Percentiles rank a stretch among this genome's conserved stretches.
Evolutionary conservation across 2,888 invertebrate species (phyloP).

Genomic region (Diabrotica balteata): DNA sequence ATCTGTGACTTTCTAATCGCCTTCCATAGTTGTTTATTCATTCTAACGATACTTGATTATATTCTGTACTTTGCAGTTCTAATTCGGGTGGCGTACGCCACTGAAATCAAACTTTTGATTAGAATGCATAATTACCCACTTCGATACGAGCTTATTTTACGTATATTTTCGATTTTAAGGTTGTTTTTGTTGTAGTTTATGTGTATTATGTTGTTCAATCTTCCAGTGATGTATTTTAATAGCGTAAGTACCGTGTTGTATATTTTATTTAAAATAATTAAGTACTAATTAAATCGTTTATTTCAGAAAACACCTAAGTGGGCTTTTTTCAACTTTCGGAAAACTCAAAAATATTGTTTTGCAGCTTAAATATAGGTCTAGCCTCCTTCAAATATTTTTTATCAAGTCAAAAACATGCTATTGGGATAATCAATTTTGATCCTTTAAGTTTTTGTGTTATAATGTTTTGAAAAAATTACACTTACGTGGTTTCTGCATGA

Average conservation of each 20-base stretch:
- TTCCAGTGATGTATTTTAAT: slow-evolving; percentile 5
- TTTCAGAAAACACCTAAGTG: no score
- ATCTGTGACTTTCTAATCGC: slow-evolving; percentile 1
- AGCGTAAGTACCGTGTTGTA: neutral
- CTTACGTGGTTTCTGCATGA: no score
- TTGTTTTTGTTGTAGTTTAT: neutral
- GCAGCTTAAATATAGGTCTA: no score
- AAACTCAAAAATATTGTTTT: no score
- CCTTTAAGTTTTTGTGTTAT: no score
- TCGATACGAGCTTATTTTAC: slow-evolving; percentile 2
- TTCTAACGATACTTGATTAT: neutral
- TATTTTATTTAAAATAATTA: neutral
- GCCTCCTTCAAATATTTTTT: no score
- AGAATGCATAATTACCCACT: slow-evolving; percentile 30
- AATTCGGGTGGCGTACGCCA: slow-evolving; percentile 7
- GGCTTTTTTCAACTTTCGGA: no score
- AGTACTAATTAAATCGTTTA: no score
- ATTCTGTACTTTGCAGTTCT: no score
- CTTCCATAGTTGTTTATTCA: neutral
- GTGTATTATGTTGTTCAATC: neutral
- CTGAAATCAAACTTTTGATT: slow-evolving; percentile 28
- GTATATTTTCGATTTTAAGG: neutral
- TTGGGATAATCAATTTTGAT: no score
- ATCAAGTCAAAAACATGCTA: no score
- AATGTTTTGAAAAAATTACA: no score